Evolutionary conservation across 2,113 vertebrate species (phyloP).

Genomic region (Picathartes gymnocephalus): DNA sequence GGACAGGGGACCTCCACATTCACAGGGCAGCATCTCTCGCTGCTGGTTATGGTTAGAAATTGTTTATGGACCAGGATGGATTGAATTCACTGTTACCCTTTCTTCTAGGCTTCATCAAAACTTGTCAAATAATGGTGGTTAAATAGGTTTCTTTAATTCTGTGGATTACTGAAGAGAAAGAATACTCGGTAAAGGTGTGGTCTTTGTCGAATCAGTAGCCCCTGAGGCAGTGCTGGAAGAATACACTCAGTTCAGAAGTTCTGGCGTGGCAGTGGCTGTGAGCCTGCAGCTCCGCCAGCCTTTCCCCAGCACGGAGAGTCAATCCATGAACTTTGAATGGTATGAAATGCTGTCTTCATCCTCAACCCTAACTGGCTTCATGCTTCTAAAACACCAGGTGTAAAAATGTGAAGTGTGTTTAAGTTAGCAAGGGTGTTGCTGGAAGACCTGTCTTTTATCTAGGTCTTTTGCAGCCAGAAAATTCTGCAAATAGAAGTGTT

Average conservation of each 20-base stretch:
- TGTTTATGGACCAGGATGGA: neutral
- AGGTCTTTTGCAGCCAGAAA: neutral
- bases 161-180: neutral
- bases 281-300: neutral
- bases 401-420: neutral
- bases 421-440: neutral
- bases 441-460: neutral
- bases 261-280: neutral
- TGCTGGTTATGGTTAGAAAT: neutral
- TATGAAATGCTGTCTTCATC: neutral
- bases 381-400: neutral
- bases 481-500: neutral
- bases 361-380: neutral
- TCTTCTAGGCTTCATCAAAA: neutral
- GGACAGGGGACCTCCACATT: fast-evolving
- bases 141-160: neutral
- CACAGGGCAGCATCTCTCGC: neutral
- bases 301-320: neutral
- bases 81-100: neutral
- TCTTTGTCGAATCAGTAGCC: neutral
- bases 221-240: neutral
- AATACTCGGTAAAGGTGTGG: neutral
- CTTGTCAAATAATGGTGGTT: neutral
- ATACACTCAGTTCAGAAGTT: neutral
- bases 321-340: fast-evolving